phyloP scores from a whole-genome alignment of 1,140 invertebrate genomes.

The Lepidostoma basale region DNA sequence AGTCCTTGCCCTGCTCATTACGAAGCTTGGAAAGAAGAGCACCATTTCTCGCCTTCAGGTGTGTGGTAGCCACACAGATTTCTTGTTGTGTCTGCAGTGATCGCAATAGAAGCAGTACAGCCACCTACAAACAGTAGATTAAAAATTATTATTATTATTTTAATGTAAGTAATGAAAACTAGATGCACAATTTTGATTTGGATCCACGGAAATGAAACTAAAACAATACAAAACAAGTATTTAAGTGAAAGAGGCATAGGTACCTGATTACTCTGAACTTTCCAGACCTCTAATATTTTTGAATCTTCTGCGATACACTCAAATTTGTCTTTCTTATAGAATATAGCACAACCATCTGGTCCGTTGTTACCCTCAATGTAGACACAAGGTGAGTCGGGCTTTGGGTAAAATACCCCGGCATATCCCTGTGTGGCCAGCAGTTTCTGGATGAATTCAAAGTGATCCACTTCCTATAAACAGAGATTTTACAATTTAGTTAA shows the following conservation, averaged over 20 bases:
- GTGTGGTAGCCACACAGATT: slow-evolving; percentile 75
- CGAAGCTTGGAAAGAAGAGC: slow-evolving; percentile 72
- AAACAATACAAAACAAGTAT: slow-evolving; percentile 4
- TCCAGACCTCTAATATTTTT: slow-evolving; percentile 72
- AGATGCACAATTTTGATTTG: no score
- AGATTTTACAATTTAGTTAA: no score
- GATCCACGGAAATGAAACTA: no score
- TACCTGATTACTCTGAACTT: slow-evolving; percentile 75
- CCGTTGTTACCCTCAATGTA: slow-evolving; percentile 76
- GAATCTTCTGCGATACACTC: slow-evolving; percentile 65
- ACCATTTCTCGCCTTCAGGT: slow-evolving; percentile 77
- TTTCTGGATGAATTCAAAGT: slow-evolving; percentile 72
- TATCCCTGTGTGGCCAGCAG: slow-evolving; percentile 71
- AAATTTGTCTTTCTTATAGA: slow-evolving; percentile 70
- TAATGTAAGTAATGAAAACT: no score
- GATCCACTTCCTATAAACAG: slow-evolving; percentile 72
- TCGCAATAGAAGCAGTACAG: slow-evolving; percentile 65
- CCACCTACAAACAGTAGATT: slow-evolving; percentile 63
- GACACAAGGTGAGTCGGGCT: slow-evolving; percentile 80
- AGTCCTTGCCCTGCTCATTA: slow-evolving; percentile 77
- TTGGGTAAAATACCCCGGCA: slow-evolving; percentile 74
- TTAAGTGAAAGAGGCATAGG: slow-evolving; percentile 2
- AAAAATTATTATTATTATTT: neutral
- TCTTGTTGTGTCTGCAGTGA: slow-evolving; percentile 62
- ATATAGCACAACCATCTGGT: slow-evolving; percentile 82